Base-by-base conservation (phyloP, 92 coral and sea anemone species). In the Epizoanthus scotinus region DNA sequence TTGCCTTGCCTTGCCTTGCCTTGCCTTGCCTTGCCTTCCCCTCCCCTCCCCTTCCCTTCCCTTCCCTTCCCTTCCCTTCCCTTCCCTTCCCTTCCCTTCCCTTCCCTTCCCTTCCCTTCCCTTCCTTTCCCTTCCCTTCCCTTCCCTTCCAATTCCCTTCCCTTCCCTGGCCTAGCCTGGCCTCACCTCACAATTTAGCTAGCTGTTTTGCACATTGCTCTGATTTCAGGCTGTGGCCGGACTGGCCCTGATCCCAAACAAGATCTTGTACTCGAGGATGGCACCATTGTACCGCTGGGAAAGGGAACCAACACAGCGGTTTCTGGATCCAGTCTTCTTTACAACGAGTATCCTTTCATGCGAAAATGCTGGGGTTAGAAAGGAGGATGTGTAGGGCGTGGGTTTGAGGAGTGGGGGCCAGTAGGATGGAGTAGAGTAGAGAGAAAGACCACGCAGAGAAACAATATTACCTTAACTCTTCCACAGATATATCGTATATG, bases 331-430 rank as follows among this genome's bases (percentile, higher is more conserved):
- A 96, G 90, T 34, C 90, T 96, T 20, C 85, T 96, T 14, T 96
- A 96, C 75, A 96, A 96, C 79, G 99, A 96, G 99, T 96, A 96
- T 96, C 99, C 94, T 96, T 93, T 85, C 6, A 19, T 58, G 60
- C 27, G 20, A n/a, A 26, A 54, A 12, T 50, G 18, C 10, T 40
- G 15, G n/a, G 14, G 25, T 65, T 13, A 27, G 15, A 47, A 9
- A 47, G 15, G 52, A 10, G 52, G 0, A 15, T 9, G 15, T 47
- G 52, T 13, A 47, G 52, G 52, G 14, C 7, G 40, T 34, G 6
- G 40, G 40, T 0, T 34, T 5, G 40, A 34, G 5, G 40, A 34
- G 40, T 25, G 10, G 69, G 14, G 18, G 26, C 6, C 1, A 8
- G 18, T n/a, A n/a, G 68, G 68, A 3, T 29, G 24, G 26, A 63